Evolutionary conservation across 2,888 invertebrate genomes (phyloP).

Genomic region (Chrysopilus asiliformis): DNA sequence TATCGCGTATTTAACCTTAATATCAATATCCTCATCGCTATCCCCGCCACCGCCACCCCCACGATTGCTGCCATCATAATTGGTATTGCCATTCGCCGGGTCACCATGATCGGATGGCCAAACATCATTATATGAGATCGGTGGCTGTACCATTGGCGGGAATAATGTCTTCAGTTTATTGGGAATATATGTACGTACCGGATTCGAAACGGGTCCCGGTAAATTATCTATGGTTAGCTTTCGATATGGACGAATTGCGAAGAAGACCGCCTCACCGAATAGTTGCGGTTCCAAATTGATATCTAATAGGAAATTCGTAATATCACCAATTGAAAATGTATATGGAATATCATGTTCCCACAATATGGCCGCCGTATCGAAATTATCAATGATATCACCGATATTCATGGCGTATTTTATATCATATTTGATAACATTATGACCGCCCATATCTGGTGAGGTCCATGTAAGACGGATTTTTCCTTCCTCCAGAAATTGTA

Average conservation of each 20-base stretch:
- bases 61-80: not conserved
- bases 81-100: not conserved
- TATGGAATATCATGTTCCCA: slow-evolving; percentile 38
- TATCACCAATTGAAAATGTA: slow-evolving; percentile 39
- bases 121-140: not conserved
- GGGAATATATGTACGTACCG: slow-evolving; percentile 40
- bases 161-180: slow-evolving; percentile 6
- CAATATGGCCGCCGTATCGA: slow-evolving; percentile 32
- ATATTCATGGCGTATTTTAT: slow-evolving; percentile 37
- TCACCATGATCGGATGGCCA: not conserved
- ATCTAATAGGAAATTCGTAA: slow-evolving; percentile 31
- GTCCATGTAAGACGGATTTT: slow-evolving; percentile 44
- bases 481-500: slow-evolving; percentile 22
- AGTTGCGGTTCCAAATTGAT: slow-evolving; percentile 37
- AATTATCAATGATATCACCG: slow-evolving; percentile 37
- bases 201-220: slow-evolving; percentile 41
- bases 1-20: slow-evolving; percentile 15
- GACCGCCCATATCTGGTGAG: slow-evolving; percentile 44
- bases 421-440: slow-evolving; percentile 40
- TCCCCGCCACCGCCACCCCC: slow-evolving; percentile 6
- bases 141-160: not conserved
- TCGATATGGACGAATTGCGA: slow-evolving; percentile 40
- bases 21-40: slow-evolving; percentile 4
- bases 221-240: slow-evolving; percentile 25
- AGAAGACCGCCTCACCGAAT: slow-evolving; percentile 39